Base-by-base conservation (phyloP, 2,888 invertebrate genomes). In the Galerucella calmariensis region DNA sequence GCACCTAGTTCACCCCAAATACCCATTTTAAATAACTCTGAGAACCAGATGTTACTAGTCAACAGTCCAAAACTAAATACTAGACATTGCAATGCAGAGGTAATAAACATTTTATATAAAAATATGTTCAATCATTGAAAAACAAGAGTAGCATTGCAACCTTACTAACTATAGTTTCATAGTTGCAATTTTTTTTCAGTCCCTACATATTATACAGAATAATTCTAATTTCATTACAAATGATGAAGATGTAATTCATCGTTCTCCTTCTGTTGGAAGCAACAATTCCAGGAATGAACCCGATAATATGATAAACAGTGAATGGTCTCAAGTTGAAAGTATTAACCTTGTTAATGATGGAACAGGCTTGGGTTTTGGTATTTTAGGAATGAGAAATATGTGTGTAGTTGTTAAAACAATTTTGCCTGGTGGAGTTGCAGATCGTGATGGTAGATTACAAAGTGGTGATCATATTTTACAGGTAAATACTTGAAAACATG, bases 341-440 rank as follows among this genome's bases (percentile, higher is more conserved):
- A 97, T 99, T 83, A 98, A 99, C 86, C 90, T 99, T 79, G 94
- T 97, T 63, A 99, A 99, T 88, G 99, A 99, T 91, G 98, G 98
- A 77, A 96, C 97, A 75, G 98, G 98, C 46, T 92, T 99, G 81
- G 99, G 99, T 56, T 99, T 99, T 89, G 99, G 96, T 85, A 99
- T 99, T 84, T 98, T 99, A 84, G 99, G 99, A 35, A 96, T 96
- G 67, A 92, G 98, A 82, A 97, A 97, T 80, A 98, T 98, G 80
- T 99, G 99, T 8, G 99, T 99, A n/a, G 98, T 99, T 78, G 98
- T 99, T 14, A 99, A 99, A 88, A 99, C 99, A 16, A 98, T 99
- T 81, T 89, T 99, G 75, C 97, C 98, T 0, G 99, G 98, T 8
- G 99, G 99, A 70, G 97, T 98, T 3, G 98, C 99, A 10, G 98